Conservation (phyloP, 2,888 invertebrate species). For the Bembecia ichneumoniformis region DNA sequence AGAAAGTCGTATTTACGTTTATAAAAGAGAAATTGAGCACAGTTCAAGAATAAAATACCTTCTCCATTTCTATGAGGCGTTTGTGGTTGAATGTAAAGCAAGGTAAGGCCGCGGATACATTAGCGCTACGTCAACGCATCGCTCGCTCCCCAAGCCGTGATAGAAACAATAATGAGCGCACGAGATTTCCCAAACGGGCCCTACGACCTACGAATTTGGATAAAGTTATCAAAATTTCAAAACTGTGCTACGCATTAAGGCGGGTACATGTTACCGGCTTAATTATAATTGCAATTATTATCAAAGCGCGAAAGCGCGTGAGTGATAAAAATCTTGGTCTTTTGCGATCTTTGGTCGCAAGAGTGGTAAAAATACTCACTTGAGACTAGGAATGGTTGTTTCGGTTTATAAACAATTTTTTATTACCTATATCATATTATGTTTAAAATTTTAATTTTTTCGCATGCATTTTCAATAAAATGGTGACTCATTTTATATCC, state of each 20-base stretch:
- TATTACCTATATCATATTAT: too few species aligned
- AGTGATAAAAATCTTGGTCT: too few species aligned
- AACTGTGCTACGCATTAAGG: constrained; percentile 63
- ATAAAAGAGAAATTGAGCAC: neutral
- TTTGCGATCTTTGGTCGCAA: too few species aligned
- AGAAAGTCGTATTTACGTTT: neutral
- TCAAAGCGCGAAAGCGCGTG: too few species aligned
- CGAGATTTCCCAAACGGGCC: constrained; percentile 67
- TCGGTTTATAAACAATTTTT: too few species aligned
- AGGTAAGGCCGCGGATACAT: constrained; percentile 50
- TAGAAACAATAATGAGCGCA: constrained; percentile 56
- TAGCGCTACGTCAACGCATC: constrained; percentile 52
- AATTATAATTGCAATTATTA: constrained; percentile 27
- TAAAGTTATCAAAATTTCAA: constrained; percentile 72
- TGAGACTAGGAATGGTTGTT: too few species aligned
- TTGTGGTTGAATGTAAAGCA: constrained; percentile 11
- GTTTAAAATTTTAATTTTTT: too few species aligned
- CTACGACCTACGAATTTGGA: constrained; percentile 62
- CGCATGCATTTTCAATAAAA: too few species aligned
- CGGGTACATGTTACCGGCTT: constrained; percentile 24
- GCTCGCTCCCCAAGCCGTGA: constrained; percentile 35
- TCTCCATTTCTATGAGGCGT: neutral
- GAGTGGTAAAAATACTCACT: too few species aligned
- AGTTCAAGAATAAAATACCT: neutral
- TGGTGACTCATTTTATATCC: too few species aligned